Percentiles rank a stretch among this genome's conserved stretches.
These are phyloP conservation scores for Neosilurus mollespiculum DNA, from an alignment of 2,797 vertebrate genomes.

Conservation along the genomic window DNA sequence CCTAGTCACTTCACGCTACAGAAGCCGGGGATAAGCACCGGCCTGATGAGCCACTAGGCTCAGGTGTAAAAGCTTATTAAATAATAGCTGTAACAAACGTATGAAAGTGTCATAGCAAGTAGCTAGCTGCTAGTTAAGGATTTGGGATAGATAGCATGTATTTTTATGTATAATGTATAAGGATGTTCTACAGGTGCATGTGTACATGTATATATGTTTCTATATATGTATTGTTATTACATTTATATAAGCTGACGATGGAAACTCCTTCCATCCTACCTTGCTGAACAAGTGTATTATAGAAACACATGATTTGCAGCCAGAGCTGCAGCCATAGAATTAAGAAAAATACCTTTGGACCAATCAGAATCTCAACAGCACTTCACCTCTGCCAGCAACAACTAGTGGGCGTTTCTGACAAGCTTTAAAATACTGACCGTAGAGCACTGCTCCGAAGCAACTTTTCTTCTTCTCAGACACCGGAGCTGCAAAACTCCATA, in stretches of 20 bases:
- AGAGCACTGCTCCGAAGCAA: background rate
- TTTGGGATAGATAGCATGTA: background rate
- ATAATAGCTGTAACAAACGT: background rate
- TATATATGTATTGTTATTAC: no score
- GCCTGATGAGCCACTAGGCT: no score
- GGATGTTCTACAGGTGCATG: no score
- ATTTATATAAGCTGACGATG: background rate
- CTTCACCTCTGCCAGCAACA: background rate
- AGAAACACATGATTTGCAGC: background rate
- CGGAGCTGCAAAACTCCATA: conserved; percentile 34
- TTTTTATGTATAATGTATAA: background rate
- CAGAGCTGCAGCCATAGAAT: background rate
- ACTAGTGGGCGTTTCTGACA: background rate
- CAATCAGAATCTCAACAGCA: background rate
- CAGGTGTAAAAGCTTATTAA: background rate
- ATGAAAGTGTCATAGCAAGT: background rate
- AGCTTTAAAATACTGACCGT: background rate
- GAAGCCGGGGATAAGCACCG: no score
- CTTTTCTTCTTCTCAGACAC: conserved; percentile 14
- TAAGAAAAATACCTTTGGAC: background rate
- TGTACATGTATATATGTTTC: no score
- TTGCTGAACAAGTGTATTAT: background rate
- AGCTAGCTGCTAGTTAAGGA: background rate
- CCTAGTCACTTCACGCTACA: no score
- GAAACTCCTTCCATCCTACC: background rate